Conservation (phyloP, 2,888 invertebrate species). For the Epistrophe grossulariae region DNA sequence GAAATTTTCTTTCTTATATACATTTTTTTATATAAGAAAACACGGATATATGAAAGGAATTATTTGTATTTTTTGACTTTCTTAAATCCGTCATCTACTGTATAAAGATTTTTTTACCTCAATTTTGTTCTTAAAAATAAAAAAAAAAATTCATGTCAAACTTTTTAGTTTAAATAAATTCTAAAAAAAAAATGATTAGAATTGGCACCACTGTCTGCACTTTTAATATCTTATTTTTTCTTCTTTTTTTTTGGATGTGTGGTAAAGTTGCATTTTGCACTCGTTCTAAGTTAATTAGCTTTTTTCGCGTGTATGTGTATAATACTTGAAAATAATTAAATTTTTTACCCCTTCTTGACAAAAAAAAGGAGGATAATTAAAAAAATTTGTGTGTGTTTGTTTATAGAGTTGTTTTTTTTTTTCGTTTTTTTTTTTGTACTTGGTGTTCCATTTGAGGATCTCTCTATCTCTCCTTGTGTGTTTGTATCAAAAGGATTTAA, state of each 20-base stretch:
- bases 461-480: not conserved
- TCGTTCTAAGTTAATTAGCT: conserved; percentile 75
- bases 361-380: conserved; percentile 72
- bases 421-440: not conserved
- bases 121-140: too few relatives aligned
- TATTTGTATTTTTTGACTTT: too few relatives aligned
- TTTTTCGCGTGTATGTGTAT: conserved; percentile 51
- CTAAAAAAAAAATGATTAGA: not conserved
- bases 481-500: conserved; percentile 58
- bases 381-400: conserved; percentile 54
- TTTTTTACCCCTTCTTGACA: conserved; percentile 69
- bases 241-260: conserved; percentile 23
- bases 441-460: conserved; percentile 7
- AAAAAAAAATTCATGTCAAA: too few relatives aligned
- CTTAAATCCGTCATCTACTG: too few relatives aligned
- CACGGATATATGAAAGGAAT: too few relatives aligned
- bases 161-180: too few relatives aligned
- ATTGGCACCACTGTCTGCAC: not conserved
- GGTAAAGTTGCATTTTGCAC: conserved; percentile 70
- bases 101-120: too few relatives aligned
- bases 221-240: not conserved
- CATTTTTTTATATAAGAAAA: too few relatives aligned
- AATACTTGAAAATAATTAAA: conserved; percentile 72
- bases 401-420: conserved; percentile 18
- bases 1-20: too few relatives aligned